Percentiles rank a stretch among this genome's conserved stretches.
These are phyloP conservation scores for Eristalinus sepulchralis DNA, from an alignment of 2,888 invertebrate species.

Conservation along the genomic window DNA sequence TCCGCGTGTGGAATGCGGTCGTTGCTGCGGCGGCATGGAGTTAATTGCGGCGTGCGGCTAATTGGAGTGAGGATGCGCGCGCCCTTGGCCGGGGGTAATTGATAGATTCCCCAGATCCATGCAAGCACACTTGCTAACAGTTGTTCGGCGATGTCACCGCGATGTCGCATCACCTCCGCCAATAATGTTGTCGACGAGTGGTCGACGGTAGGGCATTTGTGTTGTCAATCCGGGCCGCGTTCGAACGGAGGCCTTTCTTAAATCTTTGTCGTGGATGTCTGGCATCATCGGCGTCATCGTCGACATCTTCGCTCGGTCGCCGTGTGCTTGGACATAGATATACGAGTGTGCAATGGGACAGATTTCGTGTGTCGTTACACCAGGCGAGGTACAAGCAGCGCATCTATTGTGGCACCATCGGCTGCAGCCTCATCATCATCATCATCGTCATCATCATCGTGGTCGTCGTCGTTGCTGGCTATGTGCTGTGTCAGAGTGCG, in stretches of 20 bases:
- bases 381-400: conserved; percentile 49
- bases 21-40: neutral
- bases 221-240: conserved; percentile 60
- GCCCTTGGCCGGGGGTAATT: conserved; percentile 13
- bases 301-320: conserved; percentile 22
- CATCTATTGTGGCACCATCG: conserved; percentile 67
- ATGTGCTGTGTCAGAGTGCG: conserved; percentile 5
- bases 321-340: conserved; percentile 32
- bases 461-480: conserved; percentile 6
- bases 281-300: conserved; percentile 41
- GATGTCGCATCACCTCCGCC: conserved; percentile 58
- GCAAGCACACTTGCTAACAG: conserved; percentile 63
- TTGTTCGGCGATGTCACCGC: conserved; percentile 65
- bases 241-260: conserved; percentile 47
- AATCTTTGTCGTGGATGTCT: conserved; percentile 62
- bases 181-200: conserved; percentile 56
- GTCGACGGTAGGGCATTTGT: conserved; percentile 43
- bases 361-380: conserved; percentile 56
- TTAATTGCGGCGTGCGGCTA: conserved; percentile 33
- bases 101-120: conserved; percentile 57
- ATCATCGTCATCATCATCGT: conserved; percentile 32
- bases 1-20: conserved; percentile 13
- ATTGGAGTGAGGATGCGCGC: conserved; percentile 48
- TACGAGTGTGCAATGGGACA: conserved; percentile 29
- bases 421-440: conserved; percentile 33